phyloP scores from a whole-genome alignment of 2,888 invertebrate genomes.

The Sinelater perroti region DNA sequence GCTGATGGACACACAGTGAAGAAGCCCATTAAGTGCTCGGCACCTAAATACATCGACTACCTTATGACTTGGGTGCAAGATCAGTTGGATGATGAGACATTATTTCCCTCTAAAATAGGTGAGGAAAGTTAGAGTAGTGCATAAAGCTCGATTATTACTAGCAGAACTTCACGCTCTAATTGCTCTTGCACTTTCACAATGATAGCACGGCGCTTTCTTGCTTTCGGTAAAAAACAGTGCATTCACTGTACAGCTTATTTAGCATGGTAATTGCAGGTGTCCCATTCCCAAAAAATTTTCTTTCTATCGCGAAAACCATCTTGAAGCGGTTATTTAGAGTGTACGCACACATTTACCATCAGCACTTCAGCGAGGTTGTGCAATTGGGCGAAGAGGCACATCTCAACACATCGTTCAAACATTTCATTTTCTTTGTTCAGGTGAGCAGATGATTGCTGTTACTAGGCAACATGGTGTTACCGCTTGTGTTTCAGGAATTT shows the following conservation, averaged over 20 bases:
- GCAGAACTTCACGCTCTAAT: background rate
- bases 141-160: no score
- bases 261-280: slow-evolving; percentile 88
- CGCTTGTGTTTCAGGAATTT: slow-evolving; percentile 84
- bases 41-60: slow-evolving; percentile 99
- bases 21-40: slow-evolving; percentile 98
- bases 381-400: slow-evolving; percentile 98
- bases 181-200: background rate
- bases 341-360: slow-evolving; percentile 99
- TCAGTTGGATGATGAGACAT: slow-evolving; percentile 96
- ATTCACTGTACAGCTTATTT: no score
- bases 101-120: slow-evolving; percentile 98
- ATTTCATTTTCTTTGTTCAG: slow-evolving; percentile 98
- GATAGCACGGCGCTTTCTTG: no score
- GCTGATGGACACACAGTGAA: slow-evolving; percentile 98
- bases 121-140: slow-evolving; percentile 26
- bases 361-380: slow-evolving; percentile 98
- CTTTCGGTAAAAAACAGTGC: no score
- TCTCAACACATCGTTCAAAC: slow-evolving; percentile 99
- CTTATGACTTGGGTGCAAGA: slow-evolving; percentile 99
- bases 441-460: slow-evolving; percentile 61
- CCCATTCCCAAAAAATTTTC: slow-evolving; percentile 97
- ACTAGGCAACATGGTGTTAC: background rate
- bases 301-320: slow-evolving; percentile 96
- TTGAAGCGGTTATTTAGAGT: slow-evolving; percentile 97